Percentiles rank a stretch among this genome's conserved stretches.
phyloP scores from a whole-genome alignment of 2,797 vertebrate genomes.

The Sebastes jordani region DNA sequence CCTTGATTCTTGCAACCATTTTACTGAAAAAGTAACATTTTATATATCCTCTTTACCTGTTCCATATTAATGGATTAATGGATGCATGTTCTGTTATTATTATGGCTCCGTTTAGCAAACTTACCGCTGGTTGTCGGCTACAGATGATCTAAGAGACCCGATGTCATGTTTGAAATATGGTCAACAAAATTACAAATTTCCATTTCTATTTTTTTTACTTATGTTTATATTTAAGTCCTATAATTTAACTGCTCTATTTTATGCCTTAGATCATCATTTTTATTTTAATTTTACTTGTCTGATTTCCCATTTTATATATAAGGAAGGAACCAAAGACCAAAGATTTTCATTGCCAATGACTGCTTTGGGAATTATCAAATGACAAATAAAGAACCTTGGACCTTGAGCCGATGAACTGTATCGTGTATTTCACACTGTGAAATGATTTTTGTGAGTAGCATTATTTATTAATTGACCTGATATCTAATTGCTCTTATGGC shows the following conservation, averaged over 20 bases:
- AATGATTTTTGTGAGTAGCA: background rate
- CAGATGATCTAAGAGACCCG: background rate
- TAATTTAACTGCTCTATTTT: no score
- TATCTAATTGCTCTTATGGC: background rate
- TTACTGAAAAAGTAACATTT: background rate
- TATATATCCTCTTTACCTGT: background rate
- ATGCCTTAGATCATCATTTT: no score
- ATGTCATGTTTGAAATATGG: background rate
- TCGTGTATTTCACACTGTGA: background rate
- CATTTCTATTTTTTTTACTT: no score
- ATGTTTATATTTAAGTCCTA: no score
- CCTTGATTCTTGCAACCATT: background rate
- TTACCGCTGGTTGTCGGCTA: background rate
- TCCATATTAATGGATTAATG: background rate
- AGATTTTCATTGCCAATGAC: no score
- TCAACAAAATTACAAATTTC: rapidly evolving
- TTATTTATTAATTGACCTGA: background rate
- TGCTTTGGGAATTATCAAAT: no score
- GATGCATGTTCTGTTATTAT: background rate
- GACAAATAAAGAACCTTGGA: no score
- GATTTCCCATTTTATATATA: no score
- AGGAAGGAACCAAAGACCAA: no score
- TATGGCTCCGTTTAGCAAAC: background rate
- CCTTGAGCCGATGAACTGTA: background rate
- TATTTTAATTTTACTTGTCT: no score